Evolutionary conservation across 1,140 invertebrate genomes (phyloP), one percentile per base, ranked within the genome.

Genomic region (Cyclargus thomasi): DNA sequence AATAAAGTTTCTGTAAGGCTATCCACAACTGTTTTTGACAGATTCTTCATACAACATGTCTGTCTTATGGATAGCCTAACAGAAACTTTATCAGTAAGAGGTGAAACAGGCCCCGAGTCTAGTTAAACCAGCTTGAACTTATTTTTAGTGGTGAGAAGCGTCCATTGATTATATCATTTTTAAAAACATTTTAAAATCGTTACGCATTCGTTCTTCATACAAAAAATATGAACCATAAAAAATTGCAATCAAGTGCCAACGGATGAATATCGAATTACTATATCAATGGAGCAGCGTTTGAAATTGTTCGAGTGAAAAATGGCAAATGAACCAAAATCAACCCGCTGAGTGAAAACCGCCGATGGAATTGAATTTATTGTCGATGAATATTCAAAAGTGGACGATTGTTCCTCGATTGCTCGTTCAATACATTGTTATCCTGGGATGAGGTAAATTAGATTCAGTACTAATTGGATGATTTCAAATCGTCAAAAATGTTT

Each of bases 321-420:
- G 76, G 80, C 82, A 88, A 88, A 84, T 84, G 79, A 84, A 85
- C 79, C 80, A 78, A 83, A 84, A 84, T 82, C 78, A 78, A 82
- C 77, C 72, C 74, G 75, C 57, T 70, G 72, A 79, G 71, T 80
- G 78, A 76, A 79, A 81, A 77, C 77, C 75, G 75, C 81, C 76
- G 75, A 76, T 77, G 76, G 73, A 82, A 86, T 83, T 81, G 79
- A 84, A 86, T 88, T 85, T 84, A 87, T 82, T 77, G 71, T 69
- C 74, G 74, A 79, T 86, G 85, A 88, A 88, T 88, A 85, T 85
- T 75, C 80, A 85, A 78, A 82, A 79, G 74, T 73, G 73, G 76
- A 79, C 76, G 14, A 81, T 80, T 80, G 79, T 83, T 78, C 73
- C 67, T 67, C 70, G 62, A 64, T 59, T 67, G 22, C 66, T 69